A percentile compares a stretch with the other conserved stretches of the same genome.
These are phyloP conservation scores for Mythimna pallens DNA, from an alignment of 2,888 invertebrate genomes.

Conservation along the genomic window DNA sequence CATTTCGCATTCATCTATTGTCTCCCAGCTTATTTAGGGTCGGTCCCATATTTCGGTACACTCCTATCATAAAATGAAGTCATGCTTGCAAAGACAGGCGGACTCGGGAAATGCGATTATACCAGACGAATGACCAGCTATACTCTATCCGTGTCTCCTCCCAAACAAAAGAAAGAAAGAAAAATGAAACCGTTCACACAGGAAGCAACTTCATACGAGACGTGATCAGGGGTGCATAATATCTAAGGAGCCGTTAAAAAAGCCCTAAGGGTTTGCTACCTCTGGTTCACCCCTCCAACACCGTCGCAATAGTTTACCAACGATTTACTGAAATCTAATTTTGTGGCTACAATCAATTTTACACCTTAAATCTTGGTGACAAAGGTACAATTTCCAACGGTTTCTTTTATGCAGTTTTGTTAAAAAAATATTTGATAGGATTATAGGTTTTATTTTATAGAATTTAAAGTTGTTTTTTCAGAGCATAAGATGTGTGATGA, in stretches of 20 bases:
- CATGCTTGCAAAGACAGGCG: constrained; percentile 39
- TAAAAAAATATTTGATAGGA: constrained; percentile 26
- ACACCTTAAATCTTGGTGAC: constrained; percentile 20
- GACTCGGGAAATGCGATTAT: constrained; percentile 51
- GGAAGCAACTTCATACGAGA: constrained; percentile 88
- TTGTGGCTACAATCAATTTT: constrained; percentile 38
- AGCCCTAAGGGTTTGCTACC: constrained; percentile 79
- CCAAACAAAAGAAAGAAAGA: constrained; percentile 71
- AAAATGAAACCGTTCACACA: constrained; percentile 88
- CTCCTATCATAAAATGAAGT: constrained; percentile 48
- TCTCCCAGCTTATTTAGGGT: constrained; percentile 23
- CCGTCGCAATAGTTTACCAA: constrained; percentile 59
- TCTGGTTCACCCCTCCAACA: constrained; percentile 55
- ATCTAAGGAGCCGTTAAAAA: constrained; percentile 86
- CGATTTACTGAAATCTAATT: constrained; percentile 56
- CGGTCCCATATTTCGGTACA: constrained; percentile 21
- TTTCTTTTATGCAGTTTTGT: background rate
- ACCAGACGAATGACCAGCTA: constrained; percentile 53
- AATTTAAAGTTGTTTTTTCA: constrained; percentile 48
- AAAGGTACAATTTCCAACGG: constrained; percentile 5
- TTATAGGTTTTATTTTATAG: constrained; percentile 44
- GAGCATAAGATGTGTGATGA: background rate
- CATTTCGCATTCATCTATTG: constrained; percentile 38
- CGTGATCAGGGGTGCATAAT: constrained; percentile 89
- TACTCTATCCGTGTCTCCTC: constrained; percentile 64